These are phyloP conservation scores for Drosophila lowei DNA, from an alignment of 1,140 invertebrate species.

Conservation along the genomic window DNA sequence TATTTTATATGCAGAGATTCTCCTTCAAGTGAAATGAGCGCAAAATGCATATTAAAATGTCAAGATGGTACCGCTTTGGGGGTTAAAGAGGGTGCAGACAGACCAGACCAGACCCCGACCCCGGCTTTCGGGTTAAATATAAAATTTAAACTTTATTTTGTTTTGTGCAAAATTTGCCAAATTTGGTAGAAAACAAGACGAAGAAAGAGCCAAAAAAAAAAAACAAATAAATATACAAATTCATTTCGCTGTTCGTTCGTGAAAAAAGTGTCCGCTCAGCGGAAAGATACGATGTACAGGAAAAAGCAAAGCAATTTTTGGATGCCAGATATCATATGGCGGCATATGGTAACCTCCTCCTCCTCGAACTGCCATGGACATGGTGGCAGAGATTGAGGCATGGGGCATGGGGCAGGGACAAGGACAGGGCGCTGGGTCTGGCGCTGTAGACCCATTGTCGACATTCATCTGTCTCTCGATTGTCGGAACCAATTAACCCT, in stretches of 20 bases:
- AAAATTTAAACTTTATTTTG: slow-evolving; percentile 35
- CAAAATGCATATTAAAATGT: slow-evolving; percentile 76
- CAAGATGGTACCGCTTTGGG: slow-evolving; percentile 19
- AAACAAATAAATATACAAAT: slow-evolving; percentile 73
- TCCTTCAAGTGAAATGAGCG: slow-evolving; percentile 56
- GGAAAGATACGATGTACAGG: slow-evolving; percentile 18
- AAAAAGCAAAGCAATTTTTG: slow-evolving; percentile 36
- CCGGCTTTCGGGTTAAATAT: slow-evolving; percentile 32
- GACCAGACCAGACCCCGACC: not conserved
- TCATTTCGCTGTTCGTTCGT: slow-evolving; percentile 23
- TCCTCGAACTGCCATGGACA: slow-evolving; percentile 6
- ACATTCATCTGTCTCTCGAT: slow-evolving; percentile 43
- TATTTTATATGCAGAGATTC: slow-evolving; percentile 46
- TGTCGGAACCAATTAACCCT: slow-evolving; percentile 47
- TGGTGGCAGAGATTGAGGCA: not conserved
- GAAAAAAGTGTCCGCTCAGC: slow-evolving; percentile 31
- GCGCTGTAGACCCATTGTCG: slow-evolving; percentile 56
- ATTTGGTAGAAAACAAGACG: slow-evolving; percentile 42
- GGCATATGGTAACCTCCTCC: slow-evolving; percentile 28
- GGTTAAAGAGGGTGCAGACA: slow-evolving; percentile 38
- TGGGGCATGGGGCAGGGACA: slow-evolving; percentile 9
- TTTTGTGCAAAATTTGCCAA: slow-evolving; percentile 50
- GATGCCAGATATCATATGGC: slow-evolving; percentile 60
- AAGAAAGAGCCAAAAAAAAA: slow-evolving; percentile 34
- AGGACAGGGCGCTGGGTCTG: not conserved